These are phyloP conservation scores for Sialis fuliginosa DNA, from an alignment of 2,888 invertebrate species.

Conservation along the genomic window DNA sequence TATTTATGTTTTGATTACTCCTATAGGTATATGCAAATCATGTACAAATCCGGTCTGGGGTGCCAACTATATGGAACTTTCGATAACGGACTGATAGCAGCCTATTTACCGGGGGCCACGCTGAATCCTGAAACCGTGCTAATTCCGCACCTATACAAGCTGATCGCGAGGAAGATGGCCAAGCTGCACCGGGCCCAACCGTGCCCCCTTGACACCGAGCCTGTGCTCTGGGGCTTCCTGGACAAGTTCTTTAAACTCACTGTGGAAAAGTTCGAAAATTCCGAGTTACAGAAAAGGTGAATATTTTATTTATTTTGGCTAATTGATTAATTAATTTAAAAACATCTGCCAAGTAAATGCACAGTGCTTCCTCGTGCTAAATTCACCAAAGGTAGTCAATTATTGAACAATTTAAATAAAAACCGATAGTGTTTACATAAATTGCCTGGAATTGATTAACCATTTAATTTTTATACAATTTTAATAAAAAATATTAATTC, in stretches of 20 bases:
- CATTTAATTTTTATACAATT: too few species aligned
- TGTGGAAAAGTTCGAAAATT: constrained; percentile 50
- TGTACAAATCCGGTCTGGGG: constrained; percentile 60
- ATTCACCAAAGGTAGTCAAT: too few species aligned
- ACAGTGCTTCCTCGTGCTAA: too few species aligned
- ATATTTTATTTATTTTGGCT: constrained; percentile 7
- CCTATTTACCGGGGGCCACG: constrained; percentile 70
- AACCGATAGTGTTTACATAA: too few species aligned
- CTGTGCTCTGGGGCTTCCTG: constrained; percentile 61
- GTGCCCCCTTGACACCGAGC: constrained; percentile 18
- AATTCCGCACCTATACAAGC: constrained; percentile 44
- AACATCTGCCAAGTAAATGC: too few species aligned
- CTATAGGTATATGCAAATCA: constrained; percentile 32
- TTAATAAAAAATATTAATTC: too few species aligned
- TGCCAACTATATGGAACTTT: constrained; percentile 81
- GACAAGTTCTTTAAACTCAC: constrained; percentile 55
- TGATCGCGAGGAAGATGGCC: constrained; percentile 71
- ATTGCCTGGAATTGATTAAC: too few species aligned
- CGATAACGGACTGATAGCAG: constrained; percentile 84
- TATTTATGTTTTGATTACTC: too few species aligned
- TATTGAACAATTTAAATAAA: too few species aligned
- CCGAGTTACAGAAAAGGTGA: constrained; percentile 52
- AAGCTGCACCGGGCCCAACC: constrained; percentile 52
- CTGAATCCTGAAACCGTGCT: constrained; percentile 45
- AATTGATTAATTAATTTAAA: not conserved